These are phyloP conservation scores for Agonopterix alstromeriana DNA, from an alignment of 2,888 invertebrate species.

Conservation along the genomic window DNA sequence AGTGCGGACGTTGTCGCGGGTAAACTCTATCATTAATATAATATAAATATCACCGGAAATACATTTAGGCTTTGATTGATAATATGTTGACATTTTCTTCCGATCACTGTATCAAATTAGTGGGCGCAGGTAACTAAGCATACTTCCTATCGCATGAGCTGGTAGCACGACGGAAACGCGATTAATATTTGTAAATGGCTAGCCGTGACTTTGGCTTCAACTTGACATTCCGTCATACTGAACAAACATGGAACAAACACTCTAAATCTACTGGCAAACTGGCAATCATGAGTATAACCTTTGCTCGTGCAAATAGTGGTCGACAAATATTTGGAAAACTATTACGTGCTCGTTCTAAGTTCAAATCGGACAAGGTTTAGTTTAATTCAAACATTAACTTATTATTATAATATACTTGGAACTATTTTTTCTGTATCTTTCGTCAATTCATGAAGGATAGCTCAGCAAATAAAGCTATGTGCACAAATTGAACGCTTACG, in stretches of 20 bases:
- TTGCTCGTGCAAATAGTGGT: conserved; percentile 45
- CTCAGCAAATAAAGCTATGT: too few species aligned
- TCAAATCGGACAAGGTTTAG: conserved; percentile 8
- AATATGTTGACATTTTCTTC: too few species aligned
- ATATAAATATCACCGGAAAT: too few species aligned
- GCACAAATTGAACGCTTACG: too few species aligned
- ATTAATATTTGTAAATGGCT: conserved; percentile 4
- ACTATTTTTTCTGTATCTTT: not conserved
- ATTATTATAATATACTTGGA: not conserved
- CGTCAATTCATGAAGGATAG: not conserved
- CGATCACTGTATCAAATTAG: too few species aligned
- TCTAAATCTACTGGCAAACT: conserved; percentile 41
- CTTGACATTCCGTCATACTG: conserved; percentile 40
- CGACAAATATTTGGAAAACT: conserved; percentile 41
- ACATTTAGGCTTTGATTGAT: too few species aligned
- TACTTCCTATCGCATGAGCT: too few species aligned
- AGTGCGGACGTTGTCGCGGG: too few species aligned
- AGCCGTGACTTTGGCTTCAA: conserved; percentile 32
- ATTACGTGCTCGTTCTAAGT: conserved; percentile 9
- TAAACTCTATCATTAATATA: too few species aligned
- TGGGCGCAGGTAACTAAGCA: too few species aligned
- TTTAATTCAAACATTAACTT: conserved; percentile 6
- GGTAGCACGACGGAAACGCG: conserved; percentile 1
- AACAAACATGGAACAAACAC: conserved; percentile 37
- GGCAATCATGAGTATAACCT: conserved; percentile 47